Evolutionary conservation across 2,113 vertebrate genomes (phyloP).

Genomic region (Psettodes erumei): DNA sequence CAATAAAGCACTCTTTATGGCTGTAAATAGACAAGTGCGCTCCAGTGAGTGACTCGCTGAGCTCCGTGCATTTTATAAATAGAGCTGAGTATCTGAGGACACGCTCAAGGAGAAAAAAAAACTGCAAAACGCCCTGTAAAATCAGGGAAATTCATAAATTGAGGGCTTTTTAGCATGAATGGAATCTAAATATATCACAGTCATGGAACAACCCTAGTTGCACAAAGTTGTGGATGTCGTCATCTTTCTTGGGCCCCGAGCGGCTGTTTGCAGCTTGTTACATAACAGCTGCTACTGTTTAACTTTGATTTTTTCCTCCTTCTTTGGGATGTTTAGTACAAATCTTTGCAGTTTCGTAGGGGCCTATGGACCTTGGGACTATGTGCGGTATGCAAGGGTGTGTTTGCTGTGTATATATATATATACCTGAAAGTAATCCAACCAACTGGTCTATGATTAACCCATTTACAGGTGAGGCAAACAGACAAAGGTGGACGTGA

Average conservation of each 20-base stretch:
- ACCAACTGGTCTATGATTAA: slow-evolving; percentile 32
- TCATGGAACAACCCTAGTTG: slow-evolving; percentile 49
- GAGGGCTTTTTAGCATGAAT: slow-evolving; percentile 66
- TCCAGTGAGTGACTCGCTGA: slow-evolving; percentile 64
- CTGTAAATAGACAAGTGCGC: slow-evolving; percentile 76
- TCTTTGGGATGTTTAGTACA: slow-evolving; percentile 11
- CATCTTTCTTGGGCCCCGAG: slow-evolving; percentile 45
- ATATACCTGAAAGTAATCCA: slow-evolving; percentile 1
- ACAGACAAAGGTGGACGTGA: not conserved
- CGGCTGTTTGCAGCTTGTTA: slow-evolving; percentile 57
- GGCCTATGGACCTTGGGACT: not conserved
- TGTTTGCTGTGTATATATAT: slow-evolving; percentile 16
- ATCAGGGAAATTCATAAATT: slow-evolving; percentile 66
- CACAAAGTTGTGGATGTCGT: slow-evolving; percentile 53
- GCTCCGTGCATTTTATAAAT: slow-evolving; percentile 73
- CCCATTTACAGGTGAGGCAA: not conserved
- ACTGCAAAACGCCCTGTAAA: slow-evolving; percentile 45
- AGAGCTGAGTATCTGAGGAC: slow-evolving; percentile 72
- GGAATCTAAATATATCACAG: slow-evolving; percentile 66
- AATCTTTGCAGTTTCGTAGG: slow-evolving; percentile 20
- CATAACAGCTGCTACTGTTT: slow-evolving; percentile 60
- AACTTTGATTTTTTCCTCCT: slow-evolving; percentile 9
- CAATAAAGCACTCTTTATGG: slow-evolving; percentile 71
- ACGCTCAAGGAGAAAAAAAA: slow-evolving; percentile 26
- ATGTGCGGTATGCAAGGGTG: not conserved